Conservation (phyloP, 2,888 invertebrate genomes). For the Tridacna gigas region DNA sequence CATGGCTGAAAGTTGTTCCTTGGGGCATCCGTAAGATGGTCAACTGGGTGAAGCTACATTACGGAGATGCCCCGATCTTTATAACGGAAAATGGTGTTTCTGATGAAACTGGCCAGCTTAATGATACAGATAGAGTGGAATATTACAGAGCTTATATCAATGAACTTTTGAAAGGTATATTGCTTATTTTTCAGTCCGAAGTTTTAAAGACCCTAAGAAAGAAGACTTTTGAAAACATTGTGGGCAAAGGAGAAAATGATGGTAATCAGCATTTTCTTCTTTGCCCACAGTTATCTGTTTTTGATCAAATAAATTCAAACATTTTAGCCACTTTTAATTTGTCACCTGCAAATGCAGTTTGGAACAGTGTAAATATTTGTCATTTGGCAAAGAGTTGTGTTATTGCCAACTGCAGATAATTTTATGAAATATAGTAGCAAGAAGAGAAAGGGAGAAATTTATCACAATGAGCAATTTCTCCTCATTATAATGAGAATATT, state of each 20-base stretch:
- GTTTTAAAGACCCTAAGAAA: no score
- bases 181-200: neutral
- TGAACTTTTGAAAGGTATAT: constrained; percentile 54
- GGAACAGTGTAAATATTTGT: no score
- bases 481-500: no score
- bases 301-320: no score
- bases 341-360: no score
- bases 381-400: no score
- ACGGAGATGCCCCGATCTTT: constrained; percentile 67
- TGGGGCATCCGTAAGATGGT: constrained; percentile 73
- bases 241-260: neutral
- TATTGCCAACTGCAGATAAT: no score
- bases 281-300: neutral
- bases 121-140: constrained; percentile 73
- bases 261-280: neutral
- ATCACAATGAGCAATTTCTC: no score
- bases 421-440: no score
- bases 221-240: constrained; percentile 7
- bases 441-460: no score
- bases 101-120: constrained; percentile 63
- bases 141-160: constrained; percentile 52
- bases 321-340: no score
- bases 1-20: constrained; percentile 73
- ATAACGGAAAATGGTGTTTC: constrained; percentile 78
- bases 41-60: constrained; percentile 72